Percentiles rank a stretch among this genome's conserved stretches.
These are phyloP conservation scores for Norana najaformis DNA, from an alignment of 2,888 invertebrate genomes.

Conservation along the genomic window DNA sequence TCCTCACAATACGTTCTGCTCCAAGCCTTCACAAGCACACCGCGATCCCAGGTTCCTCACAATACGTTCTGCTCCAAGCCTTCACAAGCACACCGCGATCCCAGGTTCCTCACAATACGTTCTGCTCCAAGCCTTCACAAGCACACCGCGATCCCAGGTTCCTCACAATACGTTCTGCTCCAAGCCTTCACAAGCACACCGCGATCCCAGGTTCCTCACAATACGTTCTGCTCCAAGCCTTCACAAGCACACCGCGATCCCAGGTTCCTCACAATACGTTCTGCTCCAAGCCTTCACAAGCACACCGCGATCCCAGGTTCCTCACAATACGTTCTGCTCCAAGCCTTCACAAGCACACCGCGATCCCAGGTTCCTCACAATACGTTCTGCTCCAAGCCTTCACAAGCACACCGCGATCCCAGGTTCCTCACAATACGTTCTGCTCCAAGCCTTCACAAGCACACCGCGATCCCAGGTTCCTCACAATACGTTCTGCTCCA, in stretches of 20 bases:
- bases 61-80: neutral
- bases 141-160: neutral
- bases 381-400: neutral
- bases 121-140: neutral
- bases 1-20: neutral
- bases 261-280: neutral
- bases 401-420: neutral
- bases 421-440: neutral
- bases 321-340: neutral
- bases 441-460: neutral
- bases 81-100: neutral
- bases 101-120: neutral
- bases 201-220: neutral
- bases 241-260: neutral
- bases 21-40: neutral
- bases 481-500: neutral
- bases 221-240: neutral
- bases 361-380: neutral
- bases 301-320: neutral
- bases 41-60: neutral
- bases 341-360: neutral
- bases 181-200: neutral
- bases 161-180: neutral
- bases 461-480: neutral
- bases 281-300: neutral